Evolutionary conservation across 1,140 invertebrate species (phyloP), one percentile per base, ranked within the genome.

Genomic region (Aphelinus certus): DNA sequence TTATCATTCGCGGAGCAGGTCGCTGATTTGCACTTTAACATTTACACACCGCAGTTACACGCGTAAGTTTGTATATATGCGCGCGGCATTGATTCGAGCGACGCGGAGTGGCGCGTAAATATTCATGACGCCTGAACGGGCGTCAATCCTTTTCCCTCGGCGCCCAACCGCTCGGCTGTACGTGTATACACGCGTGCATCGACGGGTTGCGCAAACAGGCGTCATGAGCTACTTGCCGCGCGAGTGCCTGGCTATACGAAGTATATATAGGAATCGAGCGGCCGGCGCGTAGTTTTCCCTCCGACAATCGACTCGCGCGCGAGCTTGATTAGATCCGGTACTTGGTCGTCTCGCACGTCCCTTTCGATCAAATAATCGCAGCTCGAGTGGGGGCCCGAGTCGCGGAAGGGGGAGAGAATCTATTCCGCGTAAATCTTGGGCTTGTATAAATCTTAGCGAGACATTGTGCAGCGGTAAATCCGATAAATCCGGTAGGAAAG

Each of bases 71-170:
- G 45, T 65, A 78, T 66, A 77, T 26, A 26, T 26, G 26, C 26
- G 26, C 26, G 26, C 73, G 78, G 79, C 83, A 86, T 85, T 85
- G 85, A 86, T 84, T 83, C 82, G 76, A 75, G 71, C 68, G 71
- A 47, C n/a, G 77, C 78, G 64, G 74, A 80, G 77, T 76, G 74
- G 72, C 75, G 72, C 75, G 82, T 85, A 84, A 85, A 85, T 86
- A 86, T 86, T 85, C 84, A 85, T 85, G 81, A 78, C 77, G 81
- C 80, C 78, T 26, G 26, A 26, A 26, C 71, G 58, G 77, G 74
- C 79, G 76, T 82, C 76, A 76, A 79, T 80, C 75, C 73, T 48
- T 77, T 73, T 66, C 45, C 62, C 6, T 3, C 6, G 62, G 67
- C 79, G 67, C 1, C 49, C 46, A 2, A 53, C 43, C 42, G 65